Conservation (phyloP, 2,888 invertebrate species). For the Eueremaeus valkanovi region DNA sequence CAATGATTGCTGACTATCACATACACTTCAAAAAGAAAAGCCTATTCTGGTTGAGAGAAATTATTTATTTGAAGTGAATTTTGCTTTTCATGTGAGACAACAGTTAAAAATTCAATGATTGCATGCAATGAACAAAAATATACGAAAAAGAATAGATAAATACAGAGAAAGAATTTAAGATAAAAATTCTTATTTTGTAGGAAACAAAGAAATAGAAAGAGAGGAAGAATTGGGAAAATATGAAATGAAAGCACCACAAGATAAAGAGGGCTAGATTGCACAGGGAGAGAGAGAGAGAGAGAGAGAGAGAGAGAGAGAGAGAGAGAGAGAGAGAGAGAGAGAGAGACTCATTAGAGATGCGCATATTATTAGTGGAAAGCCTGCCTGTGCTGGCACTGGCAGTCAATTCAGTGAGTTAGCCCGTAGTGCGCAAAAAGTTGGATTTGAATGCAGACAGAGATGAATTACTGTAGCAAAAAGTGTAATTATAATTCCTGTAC, state of each 20-base stretch:
- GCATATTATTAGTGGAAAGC: constrained; percentile 18
- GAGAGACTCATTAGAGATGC: constrained; percentile 16
- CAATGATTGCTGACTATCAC: too few species aligned
- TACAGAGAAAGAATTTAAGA: neutral
- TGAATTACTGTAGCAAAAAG: constrained; percentile 11
- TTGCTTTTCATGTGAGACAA: neutral
- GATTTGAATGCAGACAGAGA: constrained; percentile 17
- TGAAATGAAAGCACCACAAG: neutral
- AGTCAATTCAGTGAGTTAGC: too few species aligned
- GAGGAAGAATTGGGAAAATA: neutral
- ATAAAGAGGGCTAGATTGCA: neutral
- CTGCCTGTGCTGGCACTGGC: neutral
- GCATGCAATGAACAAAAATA: neutral
- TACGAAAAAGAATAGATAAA: neutral
- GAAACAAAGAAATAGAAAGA: constrained; percentile 8
- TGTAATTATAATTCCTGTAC: constrained; percentile 24
- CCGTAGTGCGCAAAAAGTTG: constrained; percentile 8
- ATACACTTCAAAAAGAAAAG: too few species aligned
- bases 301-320: constrained; percentile 29
- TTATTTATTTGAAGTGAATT: too few species aligned
- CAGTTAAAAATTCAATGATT: neutral
- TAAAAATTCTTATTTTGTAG: neutral
- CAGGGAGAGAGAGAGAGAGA: constrained; percentile 12
- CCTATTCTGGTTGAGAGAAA: too few species aligned
- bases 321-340: constrained; percentile 22